phyloP scores from a whole-genome alignment of 2,888 invertebrate genomes.

The Pseudeuparius sepicola region DNA sequence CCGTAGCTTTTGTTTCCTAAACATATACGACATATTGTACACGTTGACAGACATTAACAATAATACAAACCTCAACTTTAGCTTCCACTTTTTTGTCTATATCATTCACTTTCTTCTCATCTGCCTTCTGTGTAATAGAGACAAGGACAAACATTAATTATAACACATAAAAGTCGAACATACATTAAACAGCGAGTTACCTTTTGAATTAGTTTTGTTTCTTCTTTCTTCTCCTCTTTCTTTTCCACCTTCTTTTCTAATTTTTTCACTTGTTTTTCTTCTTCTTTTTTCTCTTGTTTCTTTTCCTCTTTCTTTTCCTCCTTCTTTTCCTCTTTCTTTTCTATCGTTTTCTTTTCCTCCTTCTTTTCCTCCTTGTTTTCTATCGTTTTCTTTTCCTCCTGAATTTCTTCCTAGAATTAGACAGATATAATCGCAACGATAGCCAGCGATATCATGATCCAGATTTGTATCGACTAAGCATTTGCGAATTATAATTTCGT shows the following conservation, averaged over 20 bases:
- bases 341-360: constrained; percentile 35
- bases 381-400: constrained; percentile 26
- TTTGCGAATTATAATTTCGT: too few species aligned
- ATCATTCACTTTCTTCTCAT: constrained; percentile 35
- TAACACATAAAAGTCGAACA: constrained; percentile 8
- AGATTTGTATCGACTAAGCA: too few species aligned
- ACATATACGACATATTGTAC: constrained; percentile 17
- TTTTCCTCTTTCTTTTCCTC: constrained; percentile 31
- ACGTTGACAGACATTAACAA: constrained; percentile 10
- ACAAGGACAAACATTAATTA: constrained; percentile 2
- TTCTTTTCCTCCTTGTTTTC: constrained; percentile 29
- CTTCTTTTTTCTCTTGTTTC: constrained; percentile 27
- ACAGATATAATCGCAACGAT: too few species aligned
- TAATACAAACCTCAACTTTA: constrained; percentile 25
- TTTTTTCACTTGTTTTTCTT: constrained; percentile 30
- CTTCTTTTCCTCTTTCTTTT: constrained; percentile 31
- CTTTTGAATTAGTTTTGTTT: constrained; percentile 30
- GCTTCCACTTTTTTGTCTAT: constrained; percentile 32
- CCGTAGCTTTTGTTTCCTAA: constrained; percentile 48
- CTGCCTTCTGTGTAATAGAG: constrained; percentile 28
- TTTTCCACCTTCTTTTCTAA: constrained; percentile 34
- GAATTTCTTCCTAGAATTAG: constrained; percentile 18
- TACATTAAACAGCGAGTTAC: constrained; percentile 8
- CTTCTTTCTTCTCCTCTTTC: constrained; percentile 28
- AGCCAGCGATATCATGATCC: too few species aligned